Base-by-base conservation (phyloP, 2,888 invertebrate genomes). In the Acrobeloides nanus region DNA sequence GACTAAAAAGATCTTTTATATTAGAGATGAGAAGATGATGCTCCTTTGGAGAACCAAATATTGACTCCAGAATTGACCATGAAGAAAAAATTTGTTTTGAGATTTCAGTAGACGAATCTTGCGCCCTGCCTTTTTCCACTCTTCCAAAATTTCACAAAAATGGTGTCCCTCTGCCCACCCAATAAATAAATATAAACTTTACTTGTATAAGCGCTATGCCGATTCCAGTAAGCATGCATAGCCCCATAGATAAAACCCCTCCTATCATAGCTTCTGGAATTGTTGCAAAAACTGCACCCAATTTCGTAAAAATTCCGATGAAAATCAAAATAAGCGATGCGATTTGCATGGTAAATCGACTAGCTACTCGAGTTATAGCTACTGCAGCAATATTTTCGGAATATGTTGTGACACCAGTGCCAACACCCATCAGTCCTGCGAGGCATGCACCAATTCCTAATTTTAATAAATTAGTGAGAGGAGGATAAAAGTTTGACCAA, bases 361-460 rank as follows among this genome's bases (percentile, higher is more conserved):
- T 59, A 12, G 68, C 68, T 6, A 69, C 62, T 38, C 55, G 50
- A 1, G 66, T 66, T 12, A 66, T 53, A 25, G 61, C 60, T 25
- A 66, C 62, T 8, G 64, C 57, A 1, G 66, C 66, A 21, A 66
- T 60, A 33, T 62, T 64, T 40, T 66, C 66, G 5, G 65, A 51
- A 38, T 67, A 67, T 1, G 67, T 67, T 3, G 67, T 67, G n/a
- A 67, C 61, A 23, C 65, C 67, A 5, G 61, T 55, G 23, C 65
- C 57, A 4, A 63, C 57, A 2, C 66, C 66, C 41, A 60, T 49
- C 4, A 58, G 31, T 1, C 63, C 67, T 1, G 64, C 61, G 18
- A 67, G 37, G 7, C 61, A 40, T 39, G 57, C 53, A 15, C 65
- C 65, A 23, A 62, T 24, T 1, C 64, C 63, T 62, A 45, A 10